Percentiles rank a stretch among this genome's conserved stretches.
These are phyloP conservation scores for Lasius fuliginosus DNA, from an alignment of 2,888 invertebrate species.

Conservation along the genomic window DNA sequence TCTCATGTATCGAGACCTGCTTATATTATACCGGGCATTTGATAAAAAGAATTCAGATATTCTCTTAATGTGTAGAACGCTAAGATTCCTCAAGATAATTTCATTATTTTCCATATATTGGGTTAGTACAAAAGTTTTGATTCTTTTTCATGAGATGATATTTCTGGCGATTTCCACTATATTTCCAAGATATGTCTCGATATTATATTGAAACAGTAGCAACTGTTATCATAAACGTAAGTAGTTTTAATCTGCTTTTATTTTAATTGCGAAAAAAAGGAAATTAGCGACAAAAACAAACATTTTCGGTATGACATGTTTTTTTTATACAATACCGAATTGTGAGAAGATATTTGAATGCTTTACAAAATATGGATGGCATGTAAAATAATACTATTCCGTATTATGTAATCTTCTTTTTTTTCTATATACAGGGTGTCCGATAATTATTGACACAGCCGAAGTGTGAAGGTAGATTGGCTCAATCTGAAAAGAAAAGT, in stretches of 20 bases:
- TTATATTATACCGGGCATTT: background rate
- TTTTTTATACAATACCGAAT: background rate
- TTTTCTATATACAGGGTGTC: no score
- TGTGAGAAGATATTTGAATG: background rate
- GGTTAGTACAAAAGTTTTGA: no score
- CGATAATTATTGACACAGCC: no score
- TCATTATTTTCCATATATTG: background rate
- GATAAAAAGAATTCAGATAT: no score
- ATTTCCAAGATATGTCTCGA: no score
- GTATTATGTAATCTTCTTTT: background rate
- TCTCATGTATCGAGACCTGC: background rate
- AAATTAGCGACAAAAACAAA: background rate
- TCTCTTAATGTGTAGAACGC: background rate
- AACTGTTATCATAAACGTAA: background rate
- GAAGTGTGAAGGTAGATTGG: no score
- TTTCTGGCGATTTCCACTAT: no score
- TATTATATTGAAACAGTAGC: background rate
- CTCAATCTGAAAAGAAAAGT: no score
- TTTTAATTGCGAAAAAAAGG: background rate
- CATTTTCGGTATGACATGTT: background rate
- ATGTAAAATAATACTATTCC: background rate
- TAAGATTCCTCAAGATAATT: background rate
- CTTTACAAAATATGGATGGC: background rate
- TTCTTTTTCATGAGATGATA: no score
- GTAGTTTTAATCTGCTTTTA: background rate